Conservation (phyloP, 2,113 vertebrate genomes). For the Parus major region DNA sequence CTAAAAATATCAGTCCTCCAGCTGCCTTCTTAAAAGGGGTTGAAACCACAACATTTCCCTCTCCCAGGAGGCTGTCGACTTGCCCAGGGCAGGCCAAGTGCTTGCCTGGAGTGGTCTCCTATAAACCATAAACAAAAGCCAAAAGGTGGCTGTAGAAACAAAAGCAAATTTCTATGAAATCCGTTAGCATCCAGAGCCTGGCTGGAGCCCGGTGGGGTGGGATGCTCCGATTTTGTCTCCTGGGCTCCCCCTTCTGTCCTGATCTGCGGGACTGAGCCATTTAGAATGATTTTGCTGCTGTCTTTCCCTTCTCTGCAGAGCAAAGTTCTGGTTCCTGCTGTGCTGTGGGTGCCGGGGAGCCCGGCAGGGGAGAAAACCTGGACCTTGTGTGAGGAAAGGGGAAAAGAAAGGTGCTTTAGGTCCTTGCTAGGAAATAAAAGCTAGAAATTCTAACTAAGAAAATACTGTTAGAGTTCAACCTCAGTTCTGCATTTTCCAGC, state of each 20-base stretch:
- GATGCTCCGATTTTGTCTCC: conserved; percentile 10
- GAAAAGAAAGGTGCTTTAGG: neutral
- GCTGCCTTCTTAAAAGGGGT: neutral
- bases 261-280: neutral
- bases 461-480: neutral
- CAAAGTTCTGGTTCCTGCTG: neutral
- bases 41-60: neutral
- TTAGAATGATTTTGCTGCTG: neutral
- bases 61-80: neutral
- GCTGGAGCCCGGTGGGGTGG: neutral
- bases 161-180: neutral
- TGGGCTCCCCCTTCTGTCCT: conserved; percentile 53
- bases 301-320: neutral
- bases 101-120: neutral
- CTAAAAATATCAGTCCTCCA: neutral
- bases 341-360: rapidly evolving
- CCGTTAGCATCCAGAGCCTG: neutral
- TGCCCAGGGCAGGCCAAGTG: neutral
- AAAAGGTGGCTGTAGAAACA: neutral
- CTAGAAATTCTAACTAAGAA: neutral
- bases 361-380: neutral
- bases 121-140: neutral
- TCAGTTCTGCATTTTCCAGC: neutral
- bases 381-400: neutral
- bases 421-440: neutral